Base-by-base conservation (phyloP, 1,140 invertebrate species). In the Archegozetes longisetosus region DNA sequence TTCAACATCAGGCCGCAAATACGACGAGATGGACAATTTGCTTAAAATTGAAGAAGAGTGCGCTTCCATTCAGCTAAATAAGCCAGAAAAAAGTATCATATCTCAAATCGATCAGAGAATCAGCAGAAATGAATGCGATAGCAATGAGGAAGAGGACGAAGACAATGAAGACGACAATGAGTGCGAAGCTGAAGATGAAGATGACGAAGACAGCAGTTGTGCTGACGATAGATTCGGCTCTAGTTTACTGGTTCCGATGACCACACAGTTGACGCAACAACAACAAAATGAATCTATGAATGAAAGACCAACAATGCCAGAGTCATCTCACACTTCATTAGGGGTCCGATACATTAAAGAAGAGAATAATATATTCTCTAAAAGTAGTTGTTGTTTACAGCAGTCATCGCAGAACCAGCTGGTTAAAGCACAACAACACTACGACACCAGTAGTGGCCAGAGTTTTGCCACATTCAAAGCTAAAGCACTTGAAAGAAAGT, bases 1-100 rank as follows among this genome's bases (percentile, higher is more conserved):
- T n/a, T n/a, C n/a, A n/a, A n/a, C n/a, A n/a, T n/a, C n/a, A n/a
- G n/a, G n/a, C n/a, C 13, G 13, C 24, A 47, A 46, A 66, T 13
- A 60, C 66, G 75, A 75, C 53, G 75, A 76, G 3, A 63, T 76
- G 2, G 77, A 78, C 49, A 78, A 72, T 65, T 61, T 78, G 48
- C 55, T 77, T 17, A 77, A 77, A 64, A 72, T 77, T 9, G 78
- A 80, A 55, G 72, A 73, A 53, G 75, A 79, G 48, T 76, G 75
- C 66, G 71, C 67, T 1, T 71, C 68, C 23, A 74, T 78, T 47
- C 75, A 76, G 57, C 17, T 17, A 40, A 40, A 40, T 40, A 40
- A 40, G 32, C 17, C 32, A 40, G 32, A 17, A 40, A 40, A 6
- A 40, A 40, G 6, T 9, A 40, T 9, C 6, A 40, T 6, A 40